Conservation (phyloP, 2,888 invertebrate species). For the Lampropteryx suffumata region DNA sequence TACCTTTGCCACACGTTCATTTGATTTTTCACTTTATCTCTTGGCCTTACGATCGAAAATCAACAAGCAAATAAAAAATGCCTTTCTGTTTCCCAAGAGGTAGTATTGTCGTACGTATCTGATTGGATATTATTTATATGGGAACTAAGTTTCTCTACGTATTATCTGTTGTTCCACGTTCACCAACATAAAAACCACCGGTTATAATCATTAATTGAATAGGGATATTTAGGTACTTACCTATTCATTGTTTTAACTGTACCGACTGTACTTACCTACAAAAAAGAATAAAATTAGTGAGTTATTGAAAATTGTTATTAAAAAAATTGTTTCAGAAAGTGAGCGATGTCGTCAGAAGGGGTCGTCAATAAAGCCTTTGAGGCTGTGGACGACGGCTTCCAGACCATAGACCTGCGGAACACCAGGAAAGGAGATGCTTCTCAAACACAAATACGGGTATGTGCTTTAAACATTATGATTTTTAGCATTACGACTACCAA, state of each 20-base stretch:
- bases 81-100: slow-evolving; percentile 35
- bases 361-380: slow-evolving; percentile 72
- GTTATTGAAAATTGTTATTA: too few relatives aligned
- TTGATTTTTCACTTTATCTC: not conserved
- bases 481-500: too few relatives aligned
- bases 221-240: too few relatives aligned
- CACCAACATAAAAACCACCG: too few relatives aligned
- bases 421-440: slow-evolving; percentile 32
- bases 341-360: slow-evolving; percentile 44
- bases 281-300: too few relatives aligned
- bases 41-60: not conserved
- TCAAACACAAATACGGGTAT: slow-evolving; percentile 15
- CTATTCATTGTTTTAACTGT: too few relatives aligned
- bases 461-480: not conserved
- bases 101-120: slow-evolving; percentile 29
- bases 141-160: slow-evolving; percentile 19
- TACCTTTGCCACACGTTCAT: not conserved
- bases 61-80: not conserved
- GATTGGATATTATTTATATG: slow-evolving; percentile 24
- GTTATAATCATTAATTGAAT: too few relatives aligned
- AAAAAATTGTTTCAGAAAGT: slow-evolving; percentile 25
- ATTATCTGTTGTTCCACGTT: not conserved
- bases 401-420: slow-evolving; percentile 71
- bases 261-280: too few relatives aligned
- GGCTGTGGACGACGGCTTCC: slow-evolving; percentile 70